Percentiles rank a stretch among this genome's conserved stretches.
Evolutionary conservation across 2,888 invertebrate species (phyloP).

Genomic region (Ichneumoninae sp.): DNA sequence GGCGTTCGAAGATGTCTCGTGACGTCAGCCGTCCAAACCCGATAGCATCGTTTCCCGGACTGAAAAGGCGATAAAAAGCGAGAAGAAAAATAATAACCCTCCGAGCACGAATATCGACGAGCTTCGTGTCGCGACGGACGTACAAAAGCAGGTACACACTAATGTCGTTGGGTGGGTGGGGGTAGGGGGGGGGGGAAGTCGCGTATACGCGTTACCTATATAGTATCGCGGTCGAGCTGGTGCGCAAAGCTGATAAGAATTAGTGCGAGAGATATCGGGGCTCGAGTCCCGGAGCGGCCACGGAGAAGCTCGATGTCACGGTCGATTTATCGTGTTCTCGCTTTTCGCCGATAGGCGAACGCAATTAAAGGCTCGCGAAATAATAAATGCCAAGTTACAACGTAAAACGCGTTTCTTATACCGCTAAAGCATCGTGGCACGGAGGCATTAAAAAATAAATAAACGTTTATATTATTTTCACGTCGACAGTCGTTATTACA

Average conservation of each 20-base stretch:
- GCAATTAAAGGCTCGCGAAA: constrained; percentile 51
- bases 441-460: background rate
- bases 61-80: constrained; percentile 14
- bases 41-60: constrained; percentile 36
- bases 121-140: constrained; percentile 11
- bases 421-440: background rate
- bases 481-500: background rate
- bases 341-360: constrained; percentile 29
- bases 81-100: background rate
- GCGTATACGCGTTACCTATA: constrained; percentile 6
- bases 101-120: constrained; percentile 6
- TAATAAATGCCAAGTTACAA: constrained; percentile 34
- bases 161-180: background rate
- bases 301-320: constrained; percentile 51
- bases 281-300: constrained; percentile 1
- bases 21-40: constrained; percentile 10
- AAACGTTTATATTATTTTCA: background rate
- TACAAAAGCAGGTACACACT: constrained; percentile 21
- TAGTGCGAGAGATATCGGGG: constrained; percentile 45
- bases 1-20: constrained; percentile 30
- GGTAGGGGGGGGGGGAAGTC: background rate
- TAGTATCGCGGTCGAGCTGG: constrained; percentile 24
- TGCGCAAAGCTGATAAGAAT: constrained; percentile 48
- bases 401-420: background rate
- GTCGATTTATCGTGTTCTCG: constrained; percentile 54